Percentiles rank a stretch among this genome's conserved stretches.
Conservation (phyloP, 2,113 vertebrate species). For the Onychostoma macrolepis region DNA sequence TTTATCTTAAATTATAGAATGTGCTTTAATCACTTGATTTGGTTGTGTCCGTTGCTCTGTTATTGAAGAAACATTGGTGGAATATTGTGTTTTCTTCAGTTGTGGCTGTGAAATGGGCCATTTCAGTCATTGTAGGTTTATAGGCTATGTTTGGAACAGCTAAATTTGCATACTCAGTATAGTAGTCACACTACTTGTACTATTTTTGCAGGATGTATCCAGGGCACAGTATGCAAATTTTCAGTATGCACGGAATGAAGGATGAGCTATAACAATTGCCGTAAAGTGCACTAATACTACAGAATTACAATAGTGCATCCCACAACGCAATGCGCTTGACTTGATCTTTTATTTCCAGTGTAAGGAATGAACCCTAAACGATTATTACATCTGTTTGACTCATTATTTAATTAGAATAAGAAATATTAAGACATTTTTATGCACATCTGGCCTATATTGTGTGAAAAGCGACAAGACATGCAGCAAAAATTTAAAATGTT, state of each 20-base stretch:
- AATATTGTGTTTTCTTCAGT: too few species aligned
- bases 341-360: neutral
- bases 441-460: too few species aligned
- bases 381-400: neutral
- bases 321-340: neutral
- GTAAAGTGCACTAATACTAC: neutral
- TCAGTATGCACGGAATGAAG: neutral
- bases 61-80: neutral
- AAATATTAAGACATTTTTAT: neutral
- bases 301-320: neutral
- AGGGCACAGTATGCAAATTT: neutral
- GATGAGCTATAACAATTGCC: neutral
- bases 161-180: neutral
- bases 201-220: neutral
- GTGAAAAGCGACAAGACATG: too few species aligned
- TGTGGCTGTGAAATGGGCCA: neutral
- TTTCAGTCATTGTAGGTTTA: slow-evolving; percentile 1
- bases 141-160: neutral
- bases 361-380: neutral
- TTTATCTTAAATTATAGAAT: slow-evolving; percentile 5
- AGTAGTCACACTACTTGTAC: neutral
- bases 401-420: neutral
- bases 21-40: slow-evolving; percentile 10
- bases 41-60: neutral
- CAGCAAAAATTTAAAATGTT: too few species aligned